Evolutionary conservation across 2,888 invertebrate genomes (phyloP), one percentile per base, ranked within the genome.

Genomic region (Biston betularia): DNA sequence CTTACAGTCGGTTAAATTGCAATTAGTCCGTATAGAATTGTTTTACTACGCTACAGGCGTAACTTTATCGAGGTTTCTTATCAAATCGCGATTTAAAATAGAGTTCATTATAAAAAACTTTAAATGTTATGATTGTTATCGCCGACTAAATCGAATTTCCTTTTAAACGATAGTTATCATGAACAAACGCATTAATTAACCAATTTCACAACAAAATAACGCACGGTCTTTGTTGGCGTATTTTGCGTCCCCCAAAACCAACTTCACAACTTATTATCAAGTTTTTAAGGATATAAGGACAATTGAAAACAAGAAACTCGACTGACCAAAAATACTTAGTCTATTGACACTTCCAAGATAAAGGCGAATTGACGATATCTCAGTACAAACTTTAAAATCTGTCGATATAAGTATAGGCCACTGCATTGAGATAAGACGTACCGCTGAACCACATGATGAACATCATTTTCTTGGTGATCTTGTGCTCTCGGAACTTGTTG

Each of bases 401-500:
- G 1, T 24, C 24, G 24, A 2, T 24, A 24, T 24, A 24, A 24
- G 24, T 24, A 24, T 24, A 24, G 24, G 24, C 1, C 24, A 2
- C 24, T 24, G 24, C 24, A 24, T 24, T 38, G 38, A 4, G 38
- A 38, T 3, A 24, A 24, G 24, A 38, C 38, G 9, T 86, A 96
- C 96, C 97, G 87, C 98, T 98, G 87, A 99, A 99, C 99, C 99
- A 99, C 99, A 99, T 99, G 68, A 99, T 98, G 83, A 99, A 99
- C 96, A 99, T 99, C 98, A 98, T 99, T 90, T 98, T 98, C 86
- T 96, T 97, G 0, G 99, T 99, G 66, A 99, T 99, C 90, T 98
- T 98, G 91, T 99, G 99, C 84, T 99, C 98, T 14, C 99, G 95
- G 89, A 99, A 99, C 88, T 97, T 97, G 88, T 99, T 99, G 62